Base-by-base conservation (phyloP, 2,888 invertebrate species). In the Luperina nickerlii region DNA sequence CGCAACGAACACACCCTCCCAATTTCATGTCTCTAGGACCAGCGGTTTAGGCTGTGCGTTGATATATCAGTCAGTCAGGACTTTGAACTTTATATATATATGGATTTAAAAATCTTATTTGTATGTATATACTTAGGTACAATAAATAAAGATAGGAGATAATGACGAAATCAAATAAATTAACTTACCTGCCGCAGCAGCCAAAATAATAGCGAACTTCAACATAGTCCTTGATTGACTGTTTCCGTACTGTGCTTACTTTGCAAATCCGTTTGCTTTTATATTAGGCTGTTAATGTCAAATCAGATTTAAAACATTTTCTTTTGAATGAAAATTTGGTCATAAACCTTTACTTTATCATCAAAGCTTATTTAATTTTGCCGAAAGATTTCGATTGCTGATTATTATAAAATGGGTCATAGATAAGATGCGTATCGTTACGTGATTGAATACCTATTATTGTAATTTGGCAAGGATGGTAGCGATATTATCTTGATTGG, bases 151-250 rank as follows among this genome's bases (percentile, higher is more conserved):
- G n/a, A 18, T 60, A 6, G 0, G 9, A 66, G 15, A 67, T 73
- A 13, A 11, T 45, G 45, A 48, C 7, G 11, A 48, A n/a, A 13
- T 48, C 3, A 24, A 42, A 13, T 38, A 70, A 75, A 71, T 4
- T 11, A 67, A 13, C 88, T 89, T 88, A 93, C 93, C 90, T 32
- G 91, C 48, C 57, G 38, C 73, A 63, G 83, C 84, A 20, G 80
- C 78, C 60, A 90, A 80, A 69, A 89, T 62, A 48, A 91, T 69
- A 38, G 86, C 69, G 15, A 90, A 72, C 62, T 88, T 87, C 48
- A 88, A 84, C 87, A 89, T 89, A 3, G 70, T 85, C 42, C n/a
- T 71, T 32, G 38, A 60, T 57, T 13, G 5, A 73, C 51, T 45
- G 54, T 67, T 69, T 63, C 11, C 38, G 68, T 60, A 83, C 76